These are phyloP conservation scores for Phyllotis vaccarum DNA, from an alignment of 2,797 vertebrate genomes.

Conservation along the genomic window DNA sequence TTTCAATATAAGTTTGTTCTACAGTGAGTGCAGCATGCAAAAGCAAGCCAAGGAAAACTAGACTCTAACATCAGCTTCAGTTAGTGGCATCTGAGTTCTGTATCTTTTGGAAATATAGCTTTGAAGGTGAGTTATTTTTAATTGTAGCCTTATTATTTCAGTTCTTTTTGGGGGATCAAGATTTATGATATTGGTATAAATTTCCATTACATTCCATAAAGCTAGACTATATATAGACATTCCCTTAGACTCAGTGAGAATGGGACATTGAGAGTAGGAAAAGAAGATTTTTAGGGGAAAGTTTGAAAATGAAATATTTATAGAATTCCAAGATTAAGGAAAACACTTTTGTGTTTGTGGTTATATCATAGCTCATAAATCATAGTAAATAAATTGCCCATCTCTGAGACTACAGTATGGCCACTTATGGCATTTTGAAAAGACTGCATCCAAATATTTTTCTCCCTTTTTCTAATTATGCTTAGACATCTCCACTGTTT, in stretches of 20 bases:
- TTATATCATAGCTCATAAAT: slow-evolving; percentile 25
- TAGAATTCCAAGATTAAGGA: not conserved
- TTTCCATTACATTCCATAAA: not conserved
- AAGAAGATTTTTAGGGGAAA: not conserved
- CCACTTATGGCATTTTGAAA: not conserved
- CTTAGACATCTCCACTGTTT: not conserved
- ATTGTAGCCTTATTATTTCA: slow-evolving; percentile 14
- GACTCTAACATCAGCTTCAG: slow-evolving; percentile 6
- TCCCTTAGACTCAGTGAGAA: slow-evolving; percentile 7
- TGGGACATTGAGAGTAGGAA: slow-evolving; percentile 3
- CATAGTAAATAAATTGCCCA: not conserved
- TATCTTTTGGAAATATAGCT: slow-evolving; percentile 32
- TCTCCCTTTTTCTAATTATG: slow-evolving; percentile 4
- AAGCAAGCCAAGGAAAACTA: slow-evolving; percentile 46
- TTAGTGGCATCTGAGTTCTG: not conserved
- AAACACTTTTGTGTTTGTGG: slow-evolving; percentile 33
- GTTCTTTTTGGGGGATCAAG: not conserved
- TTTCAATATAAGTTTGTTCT: slow-evolving; percentile 72
- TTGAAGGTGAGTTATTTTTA: slow-evolving; percentile 27
- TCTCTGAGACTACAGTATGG: not conserved
- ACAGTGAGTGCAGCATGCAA: slow-evolving; percentile 16
- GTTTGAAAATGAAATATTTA: slow-evolving; percentile 40
- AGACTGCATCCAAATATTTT: not conserved
- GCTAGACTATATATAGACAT: not conserved
- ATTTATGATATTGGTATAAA: slow-evolving; percentile 42